Evolutionary conservation across 1,140 invertebrate species (phyloP).

Genomic region (Diuraphis noxia): DNA sequence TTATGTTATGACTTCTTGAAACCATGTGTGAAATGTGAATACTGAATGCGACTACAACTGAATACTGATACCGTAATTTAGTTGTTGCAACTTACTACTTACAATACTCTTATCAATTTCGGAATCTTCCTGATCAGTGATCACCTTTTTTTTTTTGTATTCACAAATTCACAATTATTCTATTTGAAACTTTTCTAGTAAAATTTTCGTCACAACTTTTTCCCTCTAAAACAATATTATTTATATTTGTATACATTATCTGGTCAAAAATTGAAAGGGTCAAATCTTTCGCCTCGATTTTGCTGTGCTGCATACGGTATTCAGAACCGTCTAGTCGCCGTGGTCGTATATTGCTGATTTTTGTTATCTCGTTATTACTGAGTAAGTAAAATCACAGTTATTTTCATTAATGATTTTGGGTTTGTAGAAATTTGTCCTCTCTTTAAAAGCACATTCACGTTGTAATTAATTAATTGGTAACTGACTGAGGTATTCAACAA

Average conservation of each 20-base stretch:
- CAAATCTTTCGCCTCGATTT: background rate
- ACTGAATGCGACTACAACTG: too few species aligned
- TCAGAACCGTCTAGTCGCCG: background rate
- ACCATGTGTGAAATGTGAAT: too few species aligned
- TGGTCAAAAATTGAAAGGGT: background rate
- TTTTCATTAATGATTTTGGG: background rate
- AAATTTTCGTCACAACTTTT: background rate
- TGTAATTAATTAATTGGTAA: slow-evolving; percentile 42
- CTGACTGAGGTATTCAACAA: slow-evolving; percentile 14
- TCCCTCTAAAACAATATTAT: background rate
- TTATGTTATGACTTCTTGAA: background rate
- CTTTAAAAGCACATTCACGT: background rate
- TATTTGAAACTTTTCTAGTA: background rate
- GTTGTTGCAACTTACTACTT: background rate
- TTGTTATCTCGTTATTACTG: background rate
- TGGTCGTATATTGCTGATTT: background rate
- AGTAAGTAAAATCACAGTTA: slow-evolving; percentile 10
- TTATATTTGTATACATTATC: background rate
- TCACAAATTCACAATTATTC: background rate
- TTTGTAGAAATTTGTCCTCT: background rate
- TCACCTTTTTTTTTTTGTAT: background rate
- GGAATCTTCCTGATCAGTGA: slow-evolving; percentile 27
- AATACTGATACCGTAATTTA: background rate
- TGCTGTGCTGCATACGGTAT: background rate
- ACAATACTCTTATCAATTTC: slow-evolving; percentile 26